phyloP scores from a whole-genome alignment of 2,113 vertebrate species.

The Leuciscus idus region DNA sequence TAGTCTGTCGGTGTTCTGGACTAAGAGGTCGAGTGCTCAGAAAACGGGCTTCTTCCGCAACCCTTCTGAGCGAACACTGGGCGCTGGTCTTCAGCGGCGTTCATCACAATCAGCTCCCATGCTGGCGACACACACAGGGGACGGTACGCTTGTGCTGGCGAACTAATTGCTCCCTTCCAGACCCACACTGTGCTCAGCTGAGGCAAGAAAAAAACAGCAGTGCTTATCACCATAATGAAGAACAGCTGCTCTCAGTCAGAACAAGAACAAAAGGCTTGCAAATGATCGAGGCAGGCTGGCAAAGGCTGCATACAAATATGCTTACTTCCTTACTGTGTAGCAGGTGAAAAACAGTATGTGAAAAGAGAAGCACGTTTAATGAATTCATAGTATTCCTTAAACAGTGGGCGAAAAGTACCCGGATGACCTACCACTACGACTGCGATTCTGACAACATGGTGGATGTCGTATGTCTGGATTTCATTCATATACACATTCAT shows the following conservation, averaged over 20 bases:
- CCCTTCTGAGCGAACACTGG: neutral
- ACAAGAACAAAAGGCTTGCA: neutral
- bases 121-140: slow-evolving; percentile 8
- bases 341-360: neutral
- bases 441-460: no score
- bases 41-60: neutral
- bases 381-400: neutral
- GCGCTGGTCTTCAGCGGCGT: neutral
- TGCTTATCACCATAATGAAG: slow-evolving; percentile 49
- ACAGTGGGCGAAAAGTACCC: neutral
- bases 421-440: no score
- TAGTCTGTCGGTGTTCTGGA: neutral
- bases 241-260: slow-evolving; percentile 48
- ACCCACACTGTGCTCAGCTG: slow-evolving; percentile 51
- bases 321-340: neutral
- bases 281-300: neutral
- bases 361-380: neutral
- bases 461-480: no score
- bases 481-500: no score
- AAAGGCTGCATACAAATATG: neutral
- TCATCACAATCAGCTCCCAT: slow-evolving; percentile 27
- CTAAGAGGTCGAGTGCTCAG: neutral
- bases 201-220: slow-evolving; percentile 18
- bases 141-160: slow-evolving; percentile 13
- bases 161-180: slow-evolving; percentile 39